Percentiles rank a stretch among this genome's conserved stretches.
These are phyloP conservation scores for Drosophila recens DNA, from an alignment of 2,888 invertebrate species.

Conservation along the genomic window DNA sequence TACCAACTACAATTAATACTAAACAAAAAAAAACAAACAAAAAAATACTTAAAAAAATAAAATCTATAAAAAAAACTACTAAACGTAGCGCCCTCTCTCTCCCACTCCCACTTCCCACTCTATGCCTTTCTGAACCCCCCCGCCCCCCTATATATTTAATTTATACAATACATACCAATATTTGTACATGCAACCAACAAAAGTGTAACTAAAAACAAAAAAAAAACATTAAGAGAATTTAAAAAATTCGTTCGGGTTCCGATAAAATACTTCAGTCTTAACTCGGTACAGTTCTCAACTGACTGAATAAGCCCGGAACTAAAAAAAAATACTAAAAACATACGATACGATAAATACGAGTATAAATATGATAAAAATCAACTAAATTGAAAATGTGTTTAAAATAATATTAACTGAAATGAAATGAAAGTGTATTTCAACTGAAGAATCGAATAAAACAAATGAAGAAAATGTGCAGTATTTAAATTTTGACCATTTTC, in stretches of 20 bases:
- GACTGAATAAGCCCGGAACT: slow-evolving; percentile 29
- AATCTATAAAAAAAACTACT: slow-evolving; percentile 32
- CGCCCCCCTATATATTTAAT: slow-evolving; percentile 40
- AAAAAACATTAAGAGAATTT: slow-evolving; percentile 56
- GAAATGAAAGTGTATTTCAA: slow-evolving; percentile 69
- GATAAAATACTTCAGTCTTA: slow-evolving; percentile 42
- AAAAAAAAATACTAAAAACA: slow-evolving; percentile 22
- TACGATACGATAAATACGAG: slow-evolving; percentile 5
- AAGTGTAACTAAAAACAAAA: slow-evolving; percentile 48
- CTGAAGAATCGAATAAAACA: slow-evolving; percentile 75
- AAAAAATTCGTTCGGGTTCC: slow-evolving; percentile 46
- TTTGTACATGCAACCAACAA: slow-evolving; percentile 68
- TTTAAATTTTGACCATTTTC: too few species aligned
- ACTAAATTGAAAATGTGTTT: slow-evolving; percentile 71
- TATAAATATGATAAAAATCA: slow-evolving; percentile 9
- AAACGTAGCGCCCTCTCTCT: slow-evolving; percentile 16
- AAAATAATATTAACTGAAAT: slow-evolving; percentile 61
- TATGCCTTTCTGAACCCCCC: not conserved
- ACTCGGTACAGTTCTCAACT: slow-evolving; percentile 34
- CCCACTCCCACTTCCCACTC: not conserved
- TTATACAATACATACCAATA: slow-evolving; percentile 71
- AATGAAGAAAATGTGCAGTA: slow-evolving; percentile 42
- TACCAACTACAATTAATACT: slow-evolving; percentile 48
- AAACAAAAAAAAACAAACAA: not conserved
- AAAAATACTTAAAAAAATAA: not conserved